These are phyloP conservation scores for Sarcophaga bullata DNA, from an alignment of 1,140 invertebrate genomes.

Conservation along the genomic window DNA sequence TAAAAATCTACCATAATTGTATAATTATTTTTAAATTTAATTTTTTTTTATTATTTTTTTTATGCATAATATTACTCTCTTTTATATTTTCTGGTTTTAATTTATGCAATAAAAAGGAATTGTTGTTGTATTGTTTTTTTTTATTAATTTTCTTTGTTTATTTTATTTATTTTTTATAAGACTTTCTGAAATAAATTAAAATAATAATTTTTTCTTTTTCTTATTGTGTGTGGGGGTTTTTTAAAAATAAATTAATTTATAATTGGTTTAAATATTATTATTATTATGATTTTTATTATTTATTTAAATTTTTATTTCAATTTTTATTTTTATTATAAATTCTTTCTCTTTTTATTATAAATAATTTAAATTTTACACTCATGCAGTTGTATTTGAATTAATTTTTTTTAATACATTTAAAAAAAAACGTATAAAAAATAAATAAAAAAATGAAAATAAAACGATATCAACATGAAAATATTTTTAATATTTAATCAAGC, in stretches of 20 bases:
- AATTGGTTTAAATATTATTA: no score
- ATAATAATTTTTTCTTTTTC: neutral
- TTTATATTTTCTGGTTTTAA: no score
- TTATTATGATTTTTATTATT: neutral
- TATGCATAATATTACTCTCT: neutral
- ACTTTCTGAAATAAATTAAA: neutral
- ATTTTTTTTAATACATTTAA: neutral
- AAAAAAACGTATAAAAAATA: neutral
- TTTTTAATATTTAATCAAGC: slow-evolving; percentile 4
- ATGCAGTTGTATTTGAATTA: neutral
- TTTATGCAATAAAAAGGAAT: no score
- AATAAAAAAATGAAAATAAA: neutral
- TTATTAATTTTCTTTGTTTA: no score
- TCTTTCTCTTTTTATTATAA: slow-evolving; percentile 23
- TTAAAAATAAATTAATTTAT: neutral
- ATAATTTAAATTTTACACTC: slow-evolving; percentile 28
- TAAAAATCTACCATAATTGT: neutral
- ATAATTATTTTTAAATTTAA: neutral
- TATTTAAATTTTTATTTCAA: neutral
- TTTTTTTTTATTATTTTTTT: neutral
- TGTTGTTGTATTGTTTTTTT: no score
- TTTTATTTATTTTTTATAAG: neutral
- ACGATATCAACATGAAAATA: neutral
- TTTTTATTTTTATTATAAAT: slow-evolving; percentile 30
- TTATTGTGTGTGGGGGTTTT: neutral